Evolutionary conservation across 2,113 vertebrate genomes (phyloP).

Genomic region (Tricholaema leucomelas): DNA sequence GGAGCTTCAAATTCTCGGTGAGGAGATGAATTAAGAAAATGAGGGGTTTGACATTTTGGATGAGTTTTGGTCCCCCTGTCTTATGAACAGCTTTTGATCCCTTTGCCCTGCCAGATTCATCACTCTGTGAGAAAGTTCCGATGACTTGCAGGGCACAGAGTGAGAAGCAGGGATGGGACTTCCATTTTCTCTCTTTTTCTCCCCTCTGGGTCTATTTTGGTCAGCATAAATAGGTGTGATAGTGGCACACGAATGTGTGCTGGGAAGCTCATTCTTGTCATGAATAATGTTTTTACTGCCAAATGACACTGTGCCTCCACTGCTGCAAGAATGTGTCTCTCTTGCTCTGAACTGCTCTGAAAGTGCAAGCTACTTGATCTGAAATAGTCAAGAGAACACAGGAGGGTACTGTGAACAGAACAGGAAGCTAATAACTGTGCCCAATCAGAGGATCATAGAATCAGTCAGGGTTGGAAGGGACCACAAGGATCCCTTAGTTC

Average conservation of each 20-base stretch:
- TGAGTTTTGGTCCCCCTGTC: background rate
- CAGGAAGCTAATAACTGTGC: background rate
- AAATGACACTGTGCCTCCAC: background rate
- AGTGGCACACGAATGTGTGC: background rate
- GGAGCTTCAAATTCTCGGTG: background rate
- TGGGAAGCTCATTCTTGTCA: background rate
- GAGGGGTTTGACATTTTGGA: background rate
- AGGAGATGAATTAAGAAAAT: slow-evolving; percentile 13
- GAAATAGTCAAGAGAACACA: background rate
- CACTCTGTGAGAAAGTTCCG: background rate
- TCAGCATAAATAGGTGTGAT: background rate
- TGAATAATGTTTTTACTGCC: background rate
- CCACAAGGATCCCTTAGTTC: too few relatives aligned
- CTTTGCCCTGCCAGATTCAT: background rate
- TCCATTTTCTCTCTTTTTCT: background rate
- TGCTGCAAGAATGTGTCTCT: background rate
- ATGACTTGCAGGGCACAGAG: background rate
- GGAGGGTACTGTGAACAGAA: background rate
- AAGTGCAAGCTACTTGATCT: background rate
- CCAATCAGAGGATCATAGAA: too few relatives aligned
- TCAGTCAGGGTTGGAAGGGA: too few relatives aligned
- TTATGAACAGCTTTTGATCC: background rate
- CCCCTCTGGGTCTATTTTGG: background rate
- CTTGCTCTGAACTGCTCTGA: background rate
- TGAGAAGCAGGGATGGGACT: background rate